These are phyloP conservation scores for Pelvicachromis taeniatus DNA, from an alignment of 2,113 vertebrate species.

Conservation along the genomic window DNA sequence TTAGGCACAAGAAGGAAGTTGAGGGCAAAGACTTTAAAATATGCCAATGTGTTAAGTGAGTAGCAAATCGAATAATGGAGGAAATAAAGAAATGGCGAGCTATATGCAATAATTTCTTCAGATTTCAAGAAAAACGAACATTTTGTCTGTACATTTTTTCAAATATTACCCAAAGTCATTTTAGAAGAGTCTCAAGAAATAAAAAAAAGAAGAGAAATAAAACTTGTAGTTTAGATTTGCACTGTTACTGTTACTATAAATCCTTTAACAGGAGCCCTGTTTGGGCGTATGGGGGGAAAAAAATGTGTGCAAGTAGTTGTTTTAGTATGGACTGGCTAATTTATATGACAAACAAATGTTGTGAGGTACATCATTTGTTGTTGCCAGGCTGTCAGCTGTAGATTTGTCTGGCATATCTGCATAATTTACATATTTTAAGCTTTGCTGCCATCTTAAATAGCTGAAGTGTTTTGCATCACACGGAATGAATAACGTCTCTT, in stretches of 20 bases:
- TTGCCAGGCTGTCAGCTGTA: slow-evolving; percentile 30
- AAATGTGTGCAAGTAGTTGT: not conserved
- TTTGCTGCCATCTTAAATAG: slow-evolving; percentile 41
- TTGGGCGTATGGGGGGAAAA: not conserved
- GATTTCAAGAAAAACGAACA: not conserved
- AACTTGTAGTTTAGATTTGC: not conserved
- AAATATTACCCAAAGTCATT: not conserved
- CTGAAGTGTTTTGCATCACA: slow-evolving; percentile 46
- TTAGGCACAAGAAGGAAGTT: not conserved
- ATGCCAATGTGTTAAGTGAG: not conserved
- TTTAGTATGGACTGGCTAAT: not conserved
- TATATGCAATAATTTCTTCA: not conserved
- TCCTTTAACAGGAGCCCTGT: not conserved
- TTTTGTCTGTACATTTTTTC: not conserved
- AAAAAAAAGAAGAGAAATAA: not conserved
- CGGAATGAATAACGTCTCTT: slow-evolving; percentile 46
- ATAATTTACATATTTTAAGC: slow-evolving; percentile 55
- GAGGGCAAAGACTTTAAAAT: not conserved
- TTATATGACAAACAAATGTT: slow-evolving; percentile 21
- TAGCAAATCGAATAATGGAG: not conserved
- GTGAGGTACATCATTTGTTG: slow-evolving; percentile 26
- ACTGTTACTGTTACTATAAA: not conserved
- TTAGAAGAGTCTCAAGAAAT: not conserved
- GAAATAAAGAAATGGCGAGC: not conserved
- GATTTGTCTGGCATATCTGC: slow-evolving; percentile 28